Evolutionary conservation across 2,797 vertebrate genomes (phyloP).

Genomic region (Phataginus tricuspis): DNA sequence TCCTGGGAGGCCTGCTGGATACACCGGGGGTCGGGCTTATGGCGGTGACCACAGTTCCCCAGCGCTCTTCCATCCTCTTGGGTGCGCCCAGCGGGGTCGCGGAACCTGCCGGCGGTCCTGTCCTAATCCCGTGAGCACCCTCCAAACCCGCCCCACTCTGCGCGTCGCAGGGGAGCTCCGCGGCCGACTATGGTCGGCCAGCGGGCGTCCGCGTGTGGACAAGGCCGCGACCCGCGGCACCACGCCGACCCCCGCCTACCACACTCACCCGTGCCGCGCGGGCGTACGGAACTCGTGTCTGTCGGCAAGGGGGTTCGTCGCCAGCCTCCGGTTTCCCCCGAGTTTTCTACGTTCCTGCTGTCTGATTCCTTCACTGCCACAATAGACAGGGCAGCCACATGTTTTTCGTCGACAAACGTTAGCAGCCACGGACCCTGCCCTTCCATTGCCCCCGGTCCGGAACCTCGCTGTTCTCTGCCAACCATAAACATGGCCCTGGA

Average conservation of each 20-base stretch:
- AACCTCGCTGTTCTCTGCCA: no score
- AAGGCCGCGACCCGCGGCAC: background rate
- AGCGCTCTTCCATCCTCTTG: background rate
- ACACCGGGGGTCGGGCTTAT: background rate
- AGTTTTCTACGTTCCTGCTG: background rate
- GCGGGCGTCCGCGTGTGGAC: background rate
- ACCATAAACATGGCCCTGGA: background rate
- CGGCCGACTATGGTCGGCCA: background rate
- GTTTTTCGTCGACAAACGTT: background rate
- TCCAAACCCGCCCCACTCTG: background rate
- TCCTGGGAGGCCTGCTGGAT: background rate
- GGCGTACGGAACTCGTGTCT: background rate
- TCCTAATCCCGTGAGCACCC: background rate
- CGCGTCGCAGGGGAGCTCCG: background rate
- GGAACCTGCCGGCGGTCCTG: background rate
- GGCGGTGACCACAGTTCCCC: background rate
- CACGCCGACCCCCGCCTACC: background rate
- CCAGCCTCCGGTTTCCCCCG: background rate
- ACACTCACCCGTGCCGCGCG: background rate
- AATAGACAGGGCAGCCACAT: background rate
- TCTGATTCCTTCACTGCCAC: background rate
- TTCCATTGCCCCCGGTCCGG: background rate
- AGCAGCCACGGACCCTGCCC: background rate
- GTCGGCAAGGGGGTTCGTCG: background rate
- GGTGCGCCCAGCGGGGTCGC: background rate